A percentile compares a stretch with the other conserved stretches of the same genome.
Evolutionary conservation across 1,140 invertebrate genomes (phyloP).

Genomic region (Pogonus chalceus): DNA sequence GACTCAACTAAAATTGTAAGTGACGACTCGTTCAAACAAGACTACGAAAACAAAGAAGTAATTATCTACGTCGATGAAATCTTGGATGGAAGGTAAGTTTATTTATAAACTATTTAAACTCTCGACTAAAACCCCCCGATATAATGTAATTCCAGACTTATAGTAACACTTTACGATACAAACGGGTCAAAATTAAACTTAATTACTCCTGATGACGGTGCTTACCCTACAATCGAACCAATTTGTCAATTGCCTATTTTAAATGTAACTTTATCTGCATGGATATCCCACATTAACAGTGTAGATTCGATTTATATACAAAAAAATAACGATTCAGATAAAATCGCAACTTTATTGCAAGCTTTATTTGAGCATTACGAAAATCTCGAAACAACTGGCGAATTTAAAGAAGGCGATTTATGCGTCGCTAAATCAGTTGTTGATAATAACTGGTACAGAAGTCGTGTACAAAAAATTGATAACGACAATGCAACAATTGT

Average conservation of each 20-base stretch:
- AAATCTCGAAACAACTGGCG: slow-evolving; percentile 29
- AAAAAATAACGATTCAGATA: slow-evolving; percentile 33
- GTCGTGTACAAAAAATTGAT: slow-evolving; percentile 40
- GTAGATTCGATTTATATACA: slow-evolving; percentile 52
- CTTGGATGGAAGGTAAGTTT: slow-evolving; percentile 41
- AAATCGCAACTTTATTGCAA: slow-evolving; percentile 38
- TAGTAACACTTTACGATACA: slow-evolving; percentile 44
- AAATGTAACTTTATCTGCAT: slow-evolving; percentile 39
- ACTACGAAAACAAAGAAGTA: slow-evolving; percentile 26
- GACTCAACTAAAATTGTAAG: background rate
- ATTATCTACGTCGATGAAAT: slow-evolving; percentile 49
- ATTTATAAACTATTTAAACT: background rate
- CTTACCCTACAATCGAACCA: slow-evolving; percentile 38
- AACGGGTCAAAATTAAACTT: slow-evolving; percentile 47
- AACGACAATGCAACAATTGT: slow-evolving; percentile 44
- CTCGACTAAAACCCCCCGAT: too few relatives aligned
- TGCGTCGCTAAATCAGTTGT: slow-evolving; percentile 40
- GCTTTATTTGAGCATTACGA: slow-evolving; percentile 49
- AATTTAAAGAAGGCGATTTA: slow-evolving; percentile 42
- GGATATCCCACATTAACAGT: slow-evolving; percentile 35
- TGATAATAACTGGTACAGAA: slow-evolving; percentile 60
- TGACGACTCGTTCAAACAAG: slow-evolving; percentile 25
- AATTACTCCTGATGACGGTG: slow-evolving; percentile 36
- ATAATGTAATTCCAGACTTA: slow-evolving; percentile 47
- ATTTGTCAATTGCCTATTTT: slow-evolving; percentile 46